Evolutionary conservation across 2,113 vertebrate species (phyloP), one percentile per base, ranked within the genome.

Genomic region (Tyrannus savana): DNA sequence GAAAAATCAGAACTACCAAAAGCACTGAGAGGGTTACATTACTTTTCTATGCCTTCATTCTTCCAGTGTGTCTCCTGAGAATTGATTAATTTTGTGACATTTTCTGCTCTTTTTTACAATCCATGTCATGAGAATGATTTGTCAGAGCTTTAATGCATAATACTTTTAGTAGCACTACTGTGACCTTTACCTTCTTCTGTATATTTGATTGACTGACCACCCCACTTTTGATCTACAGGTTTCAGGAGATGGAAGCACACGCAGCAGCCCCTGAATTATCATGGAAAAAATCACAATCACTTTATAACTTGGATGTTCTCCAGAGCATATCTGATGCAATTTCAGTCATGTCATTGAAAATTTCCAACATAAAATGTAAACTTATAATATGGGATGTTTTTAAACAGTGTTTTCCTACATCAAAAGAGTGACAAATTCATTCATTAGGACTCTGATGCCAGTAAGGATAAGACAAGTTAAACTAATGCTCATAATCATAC

Each of bases 11-110:
- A 92, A 67, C 56, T 76, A 59, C 18, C 33, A 50, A 79, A 72
- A 91, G n/a, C 58, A 56, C 39, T 30, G 50, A 92, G 53, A 76
- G 72, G 42, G 64, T 60, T 67, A 75, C 44, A 50, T 2, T 53
- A 9, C 16, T 28, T 77, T 62, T 55, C 44, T 50, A 53, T 24
- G 2, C 27, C 33, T 73, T 37, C 58, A 17, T 49, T 83, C 77
- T 85, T 84, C 30, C 27, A 87, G 47, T 19, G 53, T 33, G 12
- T 72, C 77, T 92, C 89, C 33, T 18, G 68, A 94, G 76, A 94
- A 82, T 30, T 93, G 94, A 96, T 94, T 95, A 30, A 94, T 96
- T 97, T 96, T 49, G 30, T 96, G 96, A 97, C 96, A 97, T 96
- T 96, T 97, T 94, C 96, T 83, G 95, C 89, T 95, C 83, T 91